These are phyloP conservation scores for Drepana arcuata DNA, from an alignment of 1,140 invertebrate genomes.

Conservation along the genomic window DNA sequence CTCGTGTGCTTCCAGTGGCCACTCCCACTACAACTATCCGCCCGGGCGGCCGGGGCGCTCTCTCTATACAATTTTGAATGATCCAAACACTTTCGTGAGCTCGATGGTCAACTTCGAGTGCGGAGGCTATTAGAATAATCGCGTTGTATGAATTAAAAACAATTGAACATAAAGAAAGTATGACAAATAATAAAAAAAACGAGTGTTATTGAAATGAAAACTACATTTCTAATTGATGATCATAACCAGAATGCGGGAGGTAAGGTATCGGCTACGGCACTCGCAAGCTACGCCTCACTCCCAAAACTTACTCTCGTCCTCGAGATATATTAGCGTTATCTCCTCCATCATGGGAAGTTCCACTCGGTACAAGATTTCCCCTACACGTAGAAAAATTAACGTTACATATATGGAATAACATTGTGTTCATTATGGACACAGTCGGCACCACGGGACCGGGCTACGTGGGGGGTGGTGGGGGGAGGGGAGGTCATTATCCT, in stretches of 20 bases:
- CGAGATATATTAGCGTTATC: constrained; percentile 91
- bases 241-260: constrained; percentile 74
- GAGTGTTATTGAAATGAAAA: constrained; percentile 73
- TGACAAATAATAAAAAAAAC: constrained; percentile 49
- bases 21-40: constrained; percentile 20
- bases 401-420: constrained; percentile 63
- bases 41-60: neutral
- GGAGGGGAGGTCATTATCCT: neutral
- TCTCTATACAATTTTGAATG: constrained; percentile 6
- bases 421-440: too few relatives aligned
- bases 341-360: constrained; percentile 91
- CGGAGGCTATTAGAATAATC: constrained; percentile 56
- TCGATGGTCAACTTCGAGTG: constrained; percentile 51
- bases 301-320: constrained; percentile 77
- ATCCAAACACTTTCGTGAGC: constrained; percentile 35
- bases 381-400: constrained; percentile 80
- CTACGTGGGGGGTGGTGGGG: constrained; percentile 4
- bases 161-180: constrained; percentile 44
- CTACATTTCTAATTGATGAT: constrained; percentile 73
- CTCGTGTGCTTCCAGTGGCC: constrained; percentile 61
- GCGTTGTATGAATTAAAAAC: constrained; percentile 62
- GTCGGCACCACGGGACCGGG: constrained; percentile 16
- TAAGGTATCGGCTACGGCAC: constrained; percentile 72
- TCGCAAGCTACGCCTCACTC: constrained; percentile 74
- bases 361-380: constrained; percentile 91